Conservation (phyloP, 2,797 vertebrate species). For the Melanogrammus aeglefinus region DNA sequence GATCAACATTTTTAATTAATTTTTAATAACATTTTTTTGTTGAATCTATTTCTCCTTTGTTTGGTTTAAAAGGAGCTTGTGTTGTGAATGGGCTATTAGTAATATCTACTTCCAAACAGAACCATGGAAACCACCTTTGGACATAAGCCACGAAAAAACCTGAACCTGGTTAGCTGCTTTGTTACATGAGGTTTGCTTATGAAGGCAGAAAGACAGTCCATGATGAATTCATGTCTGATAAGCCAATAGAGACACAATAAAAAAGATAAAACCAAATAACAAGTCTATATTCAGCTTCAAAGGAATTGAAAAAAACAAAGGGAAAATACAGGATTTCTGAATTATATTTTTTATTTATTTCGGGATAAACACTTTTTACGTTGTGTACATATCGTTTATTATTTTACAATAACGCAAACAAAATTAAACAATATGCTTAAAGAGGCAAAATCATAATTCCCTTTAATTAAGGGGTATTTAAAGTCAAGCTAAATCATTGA, state of each 20-base stretch:
- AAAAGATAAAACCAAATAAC: neutral
- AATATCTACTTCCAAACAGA: neutral
- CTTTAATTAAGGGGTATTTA: slow-evolving; percentile 20
- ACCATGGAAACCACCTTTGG: neutral
- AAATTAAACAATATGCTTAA: slow-evolving; percentile 35
- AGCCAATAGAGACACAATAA: neutral
- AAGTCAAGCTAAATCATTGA: slow-evolving; percentile 11
- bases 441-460: slow-evolving; percentile 23
- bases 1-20: neutral
- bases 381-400: slow-evolving; percentile 16
- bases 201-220: neutral
- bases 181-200: neutral
- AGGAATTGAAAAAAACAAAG: neutral
- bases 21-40: no score
- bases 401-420: slow-evolving; percentile 13
- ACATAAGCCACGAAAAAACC: slow-evolving; percentile 8
- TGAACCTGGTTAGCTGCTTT: neutral
- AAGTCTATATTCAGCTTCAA: neutral
- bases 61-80: no score
- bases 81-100: slow-evolving; percentile 8
- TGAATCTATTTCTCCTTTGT: neutral
- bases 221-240: neutral
- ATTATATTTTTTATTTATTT: slow-evolving; percentile 10
- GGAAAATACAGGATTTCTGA: neutral
- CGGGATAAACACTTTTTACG: slow-evolving; percentile 3